Evolutionary conservation across 2,113 vertebrate genomes (phyloP).

Genomic region (Danio rerio): GRCz12tu NC_133189.1:34176001-34176500

Average conservation of each 20-base stretch:
- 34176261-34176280: not conserved
- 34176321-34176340: slow-evolving; percentile 1
- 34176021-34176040: slow-evolving; percentile 48
- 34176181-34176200: slow-evolving; percentile 53
- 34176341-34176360: not conserved
- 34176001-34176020: slow-evolving; percentile 74
- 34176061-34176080: slow-evolving; percentile 15
- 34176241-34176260: not conserved
- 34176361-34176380: not conserved
- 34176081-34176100: slow-evolving; percentile 74
- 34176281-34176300: slow-evolving; percentile 4
- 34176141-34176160: slow-evolving; percentile 58
- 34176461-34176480: not conserved
- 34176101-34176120: slow-evolving; percentile 78
- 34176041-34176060: slow-evolving; percentile 42
- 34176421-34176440: not conserved
- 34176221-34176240: not conserved
- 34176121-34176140: slow-evolving; percentile 73
- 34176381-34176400: not conserved
- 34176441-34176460: not conserved
- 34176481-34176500: not conserved
- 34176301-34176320: not conserved
- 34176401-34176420: not conserved
- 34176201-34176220: slow-evolving; percentile 29
- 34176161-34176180: slow-evolving; percentile 58